Evolutionary conservation across 2,888 invertebrate genomes (phyloP).

Genomic region (Drosophila falleni): DNA sequence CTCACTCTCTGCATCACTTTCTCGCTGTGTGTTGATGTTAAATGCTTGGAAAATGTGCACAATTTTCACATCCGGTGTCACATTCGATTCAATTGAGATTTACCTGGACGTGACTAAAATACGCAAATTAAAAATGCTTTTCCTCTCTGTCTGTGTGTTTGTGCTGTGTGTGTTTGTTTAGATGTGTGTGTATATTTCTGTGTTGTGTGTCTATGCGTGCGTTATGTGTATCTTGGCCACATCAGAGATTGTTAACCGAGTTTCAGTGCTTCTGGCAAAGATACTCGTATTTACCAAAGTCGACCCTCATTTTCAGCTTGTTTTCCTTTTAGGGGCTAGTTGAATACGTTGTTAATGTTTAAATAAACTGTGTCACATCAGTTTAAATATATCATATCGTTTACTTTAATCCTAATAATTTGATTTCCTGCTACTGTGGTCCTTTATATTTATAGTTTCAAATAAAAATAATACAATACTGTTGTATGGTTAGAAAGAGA

Average conservation of each 20-base stretch:
- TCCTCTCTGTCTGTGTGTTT: slow-evolving; percentile 13
- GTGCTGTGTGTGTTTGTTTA: slow-evolving; percentile 21
- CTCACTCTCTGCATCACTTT: slow-evolving; percentile 17
- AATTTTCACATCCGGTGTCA: slow-evolving; percentile 83
- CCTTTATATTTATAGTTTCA: background rate
- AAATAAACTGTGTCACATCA: slow-evolving; percentile 33
- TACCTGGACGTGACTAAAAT: slow-evolving; percentile 83
- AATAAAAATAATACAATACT: background rate
- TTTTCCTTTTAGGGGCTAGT: slow-evolving; percentile 27
- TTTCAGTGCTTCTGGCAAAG: slow-evolving; percentile 10
- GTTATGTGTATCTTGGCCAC: slow-evolving; percentile 27
- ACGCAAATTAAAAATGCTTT: slow-evolving; percentile 78
- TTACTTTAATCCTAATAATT: slow-evolving; percentile 11
- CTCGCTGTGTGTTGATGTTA: slow-evolving; percentile 45
- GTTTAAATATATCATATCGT: slow-evolving; percentile 22
- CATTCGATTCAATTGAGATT: slow-evolving; percentile 83
- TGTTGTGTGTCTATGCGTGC: slow-evolving; percentile 34
- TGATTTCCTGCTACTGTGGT: slow-evolving; percentile 2
- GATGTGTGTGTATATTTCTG: slow-evolving; percentile 23
- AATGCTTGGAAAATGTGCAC: slow-evolving; percentile 81
- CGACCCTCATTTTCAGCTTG: slow-evolving; percentile 52
- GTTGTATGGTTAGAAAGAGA: background rate
- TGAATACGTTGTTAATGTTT: slow-evolving; percentile 25
- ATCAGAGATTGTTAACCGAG: slow-evolving; percentile 35
- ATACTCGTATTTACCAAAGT: slow-evolving; percentile 14